Conservation (phyloP, 2,113 vertebrate species). For the Irena cyanogastra region DNA sequence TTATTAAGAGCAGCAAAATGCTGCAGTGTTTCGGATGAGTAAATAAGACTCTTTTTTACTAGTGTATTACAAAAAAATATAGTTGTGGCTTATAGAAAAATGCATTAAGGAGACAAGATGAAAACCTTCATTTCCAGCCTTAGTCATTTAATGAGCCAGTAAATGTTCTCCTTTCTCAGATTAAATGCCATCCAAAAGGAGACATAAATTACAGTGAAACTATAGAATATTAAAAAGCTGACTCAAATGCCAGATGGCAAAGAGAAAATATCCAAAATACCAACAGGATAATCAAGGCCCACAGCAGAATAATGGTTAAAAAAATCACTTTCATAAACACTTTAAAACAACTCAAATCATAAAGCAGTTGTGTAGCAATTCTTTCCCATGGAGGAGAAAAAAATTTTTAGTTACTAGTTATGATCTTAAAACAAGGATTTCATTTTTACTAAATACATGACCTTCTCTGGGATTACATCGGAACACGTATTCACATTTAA, state of each 20-base stretch:
- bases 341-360: not conserved
- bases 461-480: not conserved
- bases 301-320: not conserved
- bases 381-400: not conserved
- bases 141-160: not conserved
- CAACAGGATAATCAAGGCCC: not conserved
- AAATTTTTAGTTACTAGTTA: not conserved
- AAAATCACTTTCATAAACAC: not conserved
- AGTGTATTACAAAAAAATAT: not conserved
- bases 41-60: not conserved
- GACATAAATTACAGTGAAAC: not conserved
- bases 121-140: not conserved
- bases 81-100: not conserved
- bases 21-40: not conserved
- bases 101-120: not conserved
- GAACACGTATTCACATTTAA: not conserved
- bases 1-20: not conserved
- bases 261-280: not conserved
- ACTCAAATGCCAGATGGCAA: not conserved
- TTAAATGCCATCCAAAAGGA: not conserved
- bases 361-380: not conserved
- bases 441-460: not conserved
- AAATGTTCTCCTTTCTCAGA: not conserved
- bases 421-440: not conserved
- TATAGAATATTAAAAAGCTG: not conserved